Percentiles rank a stretch among this genome's conserved stretches.
Evolutionary conservation across 1,140 invertebrate genomes (phyloP).

Genomic region (Microvelia longipes): DNA sequence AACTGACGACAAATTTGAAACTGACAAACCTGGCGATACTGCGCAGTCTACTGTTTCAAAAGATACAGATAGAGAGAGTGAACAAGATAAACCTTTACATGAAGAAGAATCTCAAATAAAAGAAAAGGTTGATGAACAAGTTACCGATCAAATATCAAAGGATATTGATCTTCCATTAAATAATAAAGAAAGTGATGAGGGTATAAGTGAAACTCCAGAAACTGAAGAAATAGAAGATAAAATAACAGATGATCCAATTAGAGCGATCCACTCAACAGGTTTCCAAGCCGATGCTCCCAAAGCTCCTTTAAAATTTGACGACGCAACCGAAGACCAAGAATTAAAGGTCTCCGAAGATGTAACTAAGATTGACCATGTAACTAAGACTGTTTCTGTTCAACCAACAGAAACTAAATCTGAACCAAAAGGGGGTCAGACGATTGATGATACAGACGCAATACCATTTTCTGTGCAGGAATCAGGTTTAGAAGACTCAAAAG

Average conservation of each 20-base stretch:
- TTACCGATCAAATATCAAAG: constrained; percentile 22
- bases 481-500: too few species aligned
- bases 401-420: neutral
- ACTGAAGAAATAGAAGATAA: constrained; percentile 6
- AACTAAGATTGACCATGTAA: neutral
- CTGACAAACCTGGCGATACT: neutral
- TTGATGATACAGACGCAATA: too few species aligned
- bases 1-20: neutral
- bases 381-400: neutral
- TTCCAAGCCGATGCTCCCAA: too few species aligned
- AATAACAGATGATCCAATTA: constrained; percentile 18
- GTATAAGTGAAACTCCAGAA: neutral
- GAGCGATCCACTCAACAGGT: neutral
- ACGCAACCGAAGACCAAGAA: neutral
- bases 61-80: neutral
- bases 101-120: constrained; percentile 25
- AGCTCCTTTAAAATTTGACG: too few species aligned
- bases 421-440: too few species aligned
- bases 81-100: neutral
- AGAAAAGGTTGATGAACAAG: constrained; percentile 28
- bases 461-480: too few species aligned
- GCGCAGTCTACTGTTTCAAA: neutral
- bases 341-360: neutral
- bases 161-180: constrained; percentile 17
- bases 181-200: constrained; percentile 18